Conservation (phyloP, 2,888 invertebrate genomes). For the Sympetrum striolatum region DNA sequence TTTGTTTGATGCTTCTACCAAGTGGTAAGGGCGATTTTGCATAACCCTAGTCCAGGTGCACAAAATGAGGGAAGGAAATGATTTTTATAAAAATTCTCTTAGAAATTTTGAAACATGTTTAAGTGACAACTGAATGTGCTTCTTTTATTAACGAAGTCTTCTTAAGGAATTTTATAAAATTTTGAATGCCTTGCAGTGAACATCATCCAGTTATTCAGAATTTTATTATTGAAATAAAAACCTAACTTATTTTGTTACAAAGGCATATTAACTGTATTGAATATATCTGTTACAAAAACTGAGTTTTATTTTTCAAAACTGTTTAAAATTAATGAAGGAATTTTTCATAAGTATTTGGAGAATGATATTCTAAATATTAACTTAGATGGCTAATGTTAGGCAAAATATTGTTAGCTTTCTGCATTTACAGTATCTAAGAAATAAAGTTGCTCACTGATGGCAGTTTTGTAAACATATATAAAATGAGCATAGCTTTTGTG, state of each 20-base stretch:
- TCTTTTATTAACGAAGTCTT: neutral
- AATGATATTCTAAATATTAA: neutral
- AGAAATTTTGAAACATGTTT: neutral
- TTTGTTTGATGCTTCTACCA: neutral
- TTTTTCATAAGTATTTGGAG: neutral
- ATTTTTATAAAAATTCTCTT: neutral
- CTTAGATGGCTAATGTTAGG: neutral
- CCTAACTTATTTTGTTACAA: conserved; percentile 17
- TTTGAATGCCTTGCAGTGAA: neutral
- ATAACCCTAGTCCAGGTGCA: conserved; percentile 8
- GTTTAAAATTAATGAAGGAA: neutral
- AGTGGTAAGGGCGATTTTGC: neutral
- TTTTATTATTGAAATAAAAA: neutral
- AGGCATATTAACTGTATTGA: conserved; percentile 26
- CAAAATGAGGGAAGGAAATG: conserved; percentile 4
- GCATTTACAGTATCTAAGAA: neutral
- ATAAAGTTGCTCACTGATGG: neutral
- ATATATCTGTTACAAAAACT: neutral
- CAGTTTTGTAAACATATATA: neutral
- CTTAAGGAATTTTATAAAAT: neutral
- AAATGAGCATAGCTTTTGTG: neutral
- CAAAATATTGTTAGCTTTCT: neutral
- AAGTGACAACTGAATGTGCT: neutral
- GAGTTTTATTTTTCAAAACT: neutral
- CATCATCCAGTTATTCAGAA: neutral